Base-by-base conservation (phyloP, 2,797 vertebrate species). In the Poeciliopsis gracilis region DNA sequence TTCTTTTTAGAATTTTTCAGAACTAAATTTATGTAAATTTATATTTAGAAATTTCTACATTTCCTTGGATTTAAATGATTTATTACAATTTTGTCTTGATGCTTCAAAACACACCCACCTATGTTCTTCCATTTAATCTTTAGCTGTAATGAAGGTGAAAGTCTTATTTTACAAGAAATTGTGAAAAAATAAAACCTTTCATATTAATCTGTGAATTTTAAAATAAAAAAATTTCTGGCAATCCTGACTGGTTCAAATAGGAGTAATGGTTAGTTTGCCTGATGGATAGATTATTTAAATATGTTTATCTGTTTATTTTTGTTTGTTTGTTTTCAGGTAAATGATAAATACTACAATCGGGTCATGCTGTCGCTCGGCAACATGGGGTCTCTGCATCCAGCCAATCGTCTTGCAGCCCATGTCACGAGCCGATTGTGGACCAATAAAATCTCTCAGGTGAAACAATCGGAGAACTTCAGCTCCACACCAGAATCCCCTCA, bases 371-470 rank as follows among this genome's bases (percentile, higher is more conserved):
- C 97, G 93, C 94, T 99, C 92, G 98, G 98, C 82, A 95, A 94
- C 89, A 97, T 99, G 94, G 98, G 98, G 80, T 96, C 97, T 85
- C 94, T 99, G 79, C 97, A 99, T 94, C 97, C 98, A 79, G 96
- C 97, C 86, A 99, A 96, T 94, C 97, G 97, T 77, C 95, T 99
- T 63, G 97, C 97, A 89, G 97, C 97, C 72, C 97, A 96, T 86
- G 88, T 98, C 91, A 97, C 97, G 53, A 97, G 97, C 86, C 96
- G 97, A 86, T 92, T 97, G 70, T 87, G 36, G 38, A 73, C 90
- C 83, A 90, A 89, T 86, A 92, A 93, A 91, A 88, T 88, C 75
- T 86, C 94, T 89, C 86, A 92, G 85, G 93, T 92, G 85, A 91
- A 92, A 43, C 43, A 73, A 6, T n/a, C 76, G 0, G 1, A 16